Evolutionary conservation across 2,888 invertebrate species (phyloP).

Genomic region (Luperina nickerlii): DNA sequence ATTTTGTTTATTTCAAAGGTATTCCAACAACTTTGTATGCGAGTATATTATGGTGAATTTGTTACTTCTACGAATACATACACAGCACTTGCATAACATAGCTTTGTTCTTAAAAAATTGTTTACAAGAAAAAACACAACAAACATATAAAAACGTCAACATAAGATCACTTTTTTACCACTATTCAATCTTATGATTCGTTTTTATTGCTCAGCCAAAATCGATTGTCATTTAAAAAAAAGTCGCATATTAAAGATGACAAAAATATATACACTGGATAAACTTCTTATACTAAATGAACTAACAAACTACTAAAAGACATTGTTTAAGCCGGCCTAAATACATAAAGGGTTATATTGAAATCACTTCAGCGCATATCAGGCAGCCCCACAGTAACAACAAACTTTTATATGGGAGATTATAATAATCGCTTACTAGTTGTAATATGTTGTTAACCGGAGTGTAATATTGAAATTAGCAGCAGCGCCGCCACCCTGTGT

Average conservation of each 20-base stretch:
- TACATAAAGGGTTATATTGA: constrained; percentile 13
- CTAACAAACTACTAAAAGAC: not conserved
- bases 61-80: not conserved
- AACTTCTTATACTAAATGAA: too few species aligned
- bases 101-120: not conserved
- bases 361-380: constrained; percentile 36
- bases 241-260: not conserved
- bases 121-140: not conserved
- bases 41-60: not conserved
- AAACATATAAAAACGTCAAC: not conserved
- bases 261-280: too few species aligned
- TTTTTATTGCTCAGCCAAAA: not conserved
- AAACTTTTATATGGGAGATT: constrained; percentile 38
- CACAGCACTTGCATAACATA: not conserved
- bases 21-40: not conserved
- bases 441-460: constrained; percentile 49
- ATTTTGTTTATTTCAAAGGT: not conserved
- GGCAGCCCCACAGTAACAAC: constrained; percentile 23
- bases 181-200: not conserved
- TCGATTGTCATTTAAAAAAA: not conserved
- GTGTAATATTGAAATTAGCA: constrained; percentile 42
- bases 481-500: constrained; percentile 22
- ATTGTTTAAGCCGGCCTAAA: not conserved
- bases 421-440: constrained; percentile 56
- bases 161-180: not conserved